A percentile compares a stretch with the other conserved stretches of the same genome.
phyloP scores from a whole-genome alignment of 2,888 invertebrate genomes.

The Pseudanteris insignis region DNA sequence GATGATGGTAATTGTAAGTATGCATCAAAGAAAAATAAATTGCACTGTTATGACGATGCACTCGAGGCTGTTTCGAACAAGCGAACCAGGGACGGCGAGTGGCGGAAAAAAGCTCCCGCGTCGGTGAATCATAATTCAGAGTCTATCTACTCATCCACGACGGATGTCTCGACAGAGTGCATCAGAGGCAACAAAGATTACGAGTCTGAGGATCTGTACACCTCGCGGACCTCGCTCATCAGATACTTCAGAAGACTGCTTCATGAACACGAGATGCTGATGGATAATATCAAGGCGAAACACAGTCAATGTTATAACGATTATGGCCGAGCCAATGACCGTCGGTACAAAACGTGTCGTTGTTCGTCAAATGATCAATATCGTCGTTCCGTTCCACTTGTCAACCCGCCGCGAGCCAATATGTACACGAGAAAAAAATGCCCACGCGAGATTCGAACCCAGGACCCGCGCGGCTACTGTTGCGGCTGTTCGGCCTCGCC shows the following conservation, averaged over 20 bases:
- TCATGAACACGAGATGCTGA: conserved; percentile 11
- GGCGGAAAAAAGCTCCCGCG: background rate
- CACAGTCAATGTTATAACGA: background rate
- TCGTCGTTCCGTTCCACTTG: too few relatives aligned
- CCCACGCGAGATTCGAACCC: too few relatives aligned
- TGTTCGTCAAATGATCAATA: too few relatives aligned
- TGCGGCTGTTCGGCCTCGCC: too few relatives aligned
- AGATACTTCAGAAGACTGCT: conserved; percentile 7
- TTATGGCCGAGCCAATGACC: too few relatives aligned
- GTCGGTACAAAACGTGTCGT: too few relatives aligned
- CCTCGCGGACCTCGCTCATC: conserved; percentile 1
- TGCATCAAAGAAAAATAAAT: conserved; percentile 21
- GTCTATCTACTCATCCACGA: background rate
- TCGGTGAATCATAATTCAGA: conserved; percentile 6
- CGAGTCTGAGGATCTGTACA: background rate
- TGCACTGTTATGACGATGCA: conserved; percentile 13
- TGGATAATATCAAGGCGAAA: conserved; percentile 9
- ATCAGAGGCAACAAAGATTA: conserved; percentile 2
- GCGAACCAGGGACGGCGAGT: conserved; percentile 1
- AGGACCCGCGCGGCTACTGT: too few relatives aligned
- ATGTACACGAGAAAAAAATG: too few relatives aligned
- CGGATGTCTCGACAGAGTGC: background rate
- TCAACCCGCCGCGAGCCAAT: too few relatives aligned
- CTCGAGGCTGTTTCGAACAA: background rate
- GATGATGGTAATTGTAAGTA: conserved; percentile 25